phyloP scores from a whole-genome alignment of 2,888 invertebrate species.

The Tenthredo livida region DNA sequence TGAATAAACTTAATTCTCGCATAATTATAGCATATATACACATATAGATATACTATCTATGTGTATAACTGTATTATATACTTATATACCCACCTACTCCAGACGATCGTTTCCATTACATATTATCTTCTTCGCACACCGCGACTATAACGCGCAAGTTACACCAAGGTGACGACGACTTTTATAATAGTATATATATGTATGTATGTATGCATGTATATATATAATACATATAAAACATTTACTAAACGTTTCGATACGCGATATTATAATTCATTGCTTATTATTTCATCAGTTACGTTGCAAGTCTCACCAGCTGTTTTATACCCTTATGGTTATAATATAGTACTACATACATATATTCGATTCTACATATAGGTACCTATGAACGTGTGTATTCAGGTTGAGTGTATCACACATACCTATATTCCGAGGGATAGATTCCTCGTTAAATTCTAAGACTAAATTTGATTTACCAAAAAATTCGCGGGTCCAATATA shows the following conservation, averaged over 20 bases:
- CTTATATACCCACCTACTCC: too few relatives aligned
- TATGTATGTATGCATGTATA: background rate
- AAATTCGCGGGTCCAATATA: too few relatives aligned
- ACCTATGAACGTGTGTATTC: too few relatives aligned
- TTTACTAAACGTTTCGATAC: background rate
- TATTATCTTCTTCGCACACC: too few relatives aligned
- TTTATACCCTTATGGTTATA: background rate
- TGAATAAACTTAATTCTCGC: background rate
- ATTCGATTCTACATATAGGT: too few relatives aligned
- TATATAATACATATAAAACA: background rate
- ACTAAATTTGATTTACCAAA: too few relatives aligned
- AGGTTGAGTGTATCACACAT: too few relatives aligned
- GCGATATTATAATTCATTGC: background rate
- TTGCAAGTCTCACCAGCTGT: background rate
- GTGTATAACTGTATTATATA: background rate
- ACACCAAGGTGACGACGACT: slow-evolving; percentile 5
- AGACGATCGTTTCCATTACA: too few relatives aligned
- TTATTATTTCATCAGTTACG: background rate
- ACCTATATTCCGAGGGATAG: too few relatives aligned
- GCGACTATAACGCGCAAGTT: too few relatives aligned
- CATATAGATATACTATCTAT: background rate
- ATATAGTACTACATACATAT: too few relatives aligned
- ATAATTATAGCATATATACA: background rate
- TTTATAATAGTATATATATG: background rate
- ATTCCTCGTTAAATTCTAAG: too few relatives aligned